Evolutionary conservation across 2,888 invertebrate genomes (phyloP).

Genomic region (Sesamia inferens): DNA sequence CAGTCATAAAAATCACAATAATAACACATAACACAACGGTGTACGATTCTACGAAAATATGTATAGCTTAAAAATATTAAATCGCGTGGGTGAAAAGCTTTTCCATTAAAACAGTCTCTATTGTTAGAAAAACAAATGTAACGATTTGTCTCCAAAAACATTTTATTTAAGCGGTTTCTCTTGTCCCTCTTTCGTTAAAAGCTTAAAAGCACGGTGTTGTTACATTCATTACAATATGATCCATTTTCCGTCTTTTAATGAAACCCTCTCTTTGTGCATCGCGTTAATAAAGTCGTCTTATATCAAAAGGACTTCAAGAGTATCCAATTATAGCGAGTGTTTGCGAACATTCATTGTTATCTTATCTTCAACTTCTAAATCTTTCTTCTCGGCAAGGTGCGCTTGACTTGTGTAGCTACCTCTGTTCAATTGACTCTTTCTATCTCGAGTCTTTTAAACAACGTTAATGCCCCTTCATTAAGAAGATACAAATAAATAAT

Average conservation of each 20-base stretch:
- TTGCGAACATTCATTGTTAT: conserved; percentile 70
- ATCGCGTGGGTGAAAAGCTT: conserved; percentile 26
- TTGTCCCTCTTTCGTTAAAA: conserved; percentile 26
- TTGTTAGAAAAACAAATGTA: conserved; percentile 38
- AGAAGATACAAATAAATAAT: conserved; percentile 50
- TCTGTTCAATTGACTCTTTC: conserved; percentile 53
- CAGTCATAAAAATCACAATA: conserved; percentile 5
- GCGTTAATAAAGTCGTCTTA: conserved; percentile 65
- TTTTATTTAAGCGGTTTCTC: conserved; percentile 18
- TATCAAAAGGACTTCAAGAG: conserved; percentile 68
- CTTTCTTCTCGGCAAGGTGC: conserved; percentile 61
- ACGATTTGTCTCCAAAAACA: conserved; percentile 31
- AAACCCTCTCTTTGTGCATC: conserved; percentile 68
- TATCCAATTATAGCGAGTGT: conserved; percentile 68
- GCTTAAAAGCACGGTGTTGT: conserved; percentile 21
- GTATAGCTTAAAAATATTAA: conserved; percentile 29
- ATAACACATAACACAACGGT: conserved; percentile 15
- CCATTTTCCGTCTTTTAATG: conserved; percentile 57
- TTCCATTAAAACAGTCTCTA: conserved; percentile 15
- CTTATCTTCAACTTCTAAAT: conserved; percentile 68
- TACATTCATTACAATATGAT: conserved; percentile 35
- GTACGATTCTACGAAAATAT: conserved; percentile 16
- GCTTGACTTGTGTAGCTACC: conserved; percentile 61
- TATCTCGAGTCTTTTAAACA: conserved; percentile 40
- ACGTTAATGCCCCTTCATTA: conserved; percentile 53